These are phyloP conservation scores for Trinectes maculatus DNA, from an alignment of 2,113 vertebrate species.

Conservation along the genomic window DNA sequence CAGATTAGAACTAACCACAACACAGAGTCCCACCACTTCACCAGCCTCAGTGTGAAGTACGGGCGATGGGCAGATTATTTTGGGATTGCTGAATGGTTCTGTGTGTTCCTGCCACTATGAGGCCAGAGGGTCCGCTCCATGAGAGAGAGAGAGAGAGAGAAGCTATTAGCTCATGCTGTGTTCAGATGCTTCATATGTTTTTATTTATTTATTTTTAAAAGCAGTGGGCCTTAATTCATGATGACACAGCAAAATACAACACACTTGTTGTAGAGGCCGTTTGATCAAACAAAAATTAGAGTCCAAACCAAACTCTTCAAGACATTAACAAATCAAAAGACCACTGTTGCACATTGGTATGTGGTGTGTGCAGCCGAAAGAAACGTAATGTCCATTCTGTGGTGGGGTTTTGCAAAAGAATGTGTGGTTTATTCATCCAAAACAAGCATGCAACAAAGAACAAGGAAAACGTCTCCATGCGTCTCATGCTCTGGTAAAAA, in stretches of 20 bases:
- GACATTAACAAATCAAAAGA: too few species aligned
- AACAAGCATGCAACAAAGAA: too few species aligned
- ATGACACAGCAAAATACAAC: neutral
- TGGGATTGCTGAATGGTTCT: conserved; percentile 42
- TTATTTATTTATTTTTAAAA: too few species aligned
- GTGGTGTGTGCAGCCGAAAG: too few species aligned
- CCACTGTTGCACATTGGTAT: too few species aligned
- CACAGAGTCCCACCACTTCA: conserved; percentile 29
- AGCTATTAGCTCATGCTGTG: conserved; percentile 4
- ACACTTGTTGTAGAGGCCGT: neutral
- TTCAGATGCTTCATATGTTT: neutral
- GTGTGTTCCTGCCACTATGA: conserved; percentile 11
- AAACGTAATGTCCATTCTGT: too few species aligned
- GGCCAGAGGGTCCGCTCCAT: conserved; percentile 19
- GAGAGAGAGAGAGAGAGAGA: neutral
- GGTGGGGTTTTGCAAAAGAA: too few species aligned
- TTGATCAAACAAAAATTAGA: too few species aligned
- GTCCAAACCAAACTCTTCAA: too few species aligned
- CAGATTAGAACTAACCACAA: conserved; percentile 62
- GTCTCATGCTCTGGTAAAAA: too few species aligned
- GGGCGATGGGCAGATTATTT: conserved; percentile 56
- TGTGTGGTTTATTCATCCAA: too few species aligned
- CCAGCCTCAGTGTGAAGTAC: conserved; percentile 15
- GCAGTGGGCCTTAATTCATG: neutral
- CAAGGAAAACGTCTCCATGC: too few species aligned